A percentile compares a stretch with the other conserved stretches of the same genome.
phyloP scores from a whole-genome alignment of 2,113 vertebrate genomes.

The Poecilia latipinna region DNA sequence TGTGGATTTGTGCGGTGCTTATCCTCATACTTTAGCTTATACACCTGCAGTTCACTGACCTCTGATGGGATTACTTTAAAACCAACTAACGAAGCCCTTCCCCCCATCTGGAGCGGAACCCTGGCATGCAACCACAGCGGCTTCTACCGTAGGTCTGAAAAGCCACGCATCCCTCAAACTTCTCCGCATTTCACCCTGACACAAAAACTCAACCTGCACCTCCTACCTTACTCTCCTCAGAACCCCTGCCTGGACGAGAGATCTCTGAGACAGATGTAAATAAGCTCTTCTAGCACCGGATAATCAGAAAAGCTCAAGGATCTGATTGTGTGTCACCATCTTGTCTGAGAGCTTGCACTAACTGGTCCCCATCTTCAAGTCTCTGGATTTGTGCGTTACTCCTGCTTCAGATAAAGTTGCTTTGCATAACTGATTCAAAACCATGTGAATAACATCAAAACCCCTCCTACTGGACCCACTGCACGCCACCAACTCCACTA shows the following conservation, averaged over 20 bases:
- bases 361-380: too few relatives aligned
- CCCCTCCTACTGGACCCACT: slow-evolving; percentile 4
- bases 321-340: too few relatives aligned
- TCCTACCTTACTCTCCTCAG: background rate
- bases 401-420: too few relatives aligned
- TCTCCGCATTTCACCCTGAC: background rate
- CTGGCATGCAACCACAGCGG: background rate
- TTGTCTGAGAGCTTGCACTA: too few relatives aligned
- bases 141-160: background rate
- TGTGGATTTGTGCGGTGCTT: slow-evolving; percentile 1
- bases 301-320: background rate
- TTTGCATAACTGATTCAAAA: too few relatives aligned
- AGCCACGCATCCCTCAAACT: background rate
- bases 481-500: background rate
- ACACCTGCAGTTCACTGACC: slow-evolving; percentile 47
- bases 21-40: slow-evolving; percentile 56
- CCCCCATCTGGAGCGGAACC: background rate
- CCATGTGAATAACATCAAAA: slow-evolving; percentile 1
- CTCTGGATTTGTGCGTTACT: too few relatives aligned
- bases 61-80: slow-evolving; percentile 61
- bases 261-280: too few relatives aligned
- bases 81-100: background rate
- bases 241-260: background rate
- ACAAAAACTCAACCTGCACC: too few relatives aligned
- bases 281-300: too few relatives aligned